A percentile compares a stretch with the other conserved stretches of the same genome.
These are phyloP conservation scores for Druon quercuslanigerum DNA, from an alignment of 1,140 invertebrate species.

Conservation along the genomic window DNA sequence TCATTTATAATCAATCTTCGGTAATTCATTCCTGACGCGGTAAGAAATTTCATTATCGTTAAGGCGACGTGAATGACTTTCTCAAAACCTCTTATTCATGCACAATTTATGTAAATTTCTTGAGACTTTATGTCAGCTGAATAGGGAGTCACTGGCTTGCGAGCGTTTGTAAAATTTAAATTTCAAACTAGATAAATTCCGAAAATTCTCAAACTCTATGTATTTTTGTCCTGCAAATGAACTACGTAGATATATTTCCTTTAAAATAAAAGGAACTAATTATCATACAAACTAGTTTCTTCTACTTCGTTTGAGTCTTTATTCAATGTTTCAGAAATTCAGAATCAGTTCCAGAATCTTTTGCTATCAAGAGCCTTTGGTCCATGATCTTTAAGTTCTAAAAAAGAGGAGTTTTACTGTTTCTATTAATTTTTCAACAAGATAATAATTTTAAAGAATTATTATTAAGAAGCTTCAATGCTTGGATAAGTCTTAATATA, in stretches of 20 bases:
- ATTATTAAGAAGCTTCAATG: no score
- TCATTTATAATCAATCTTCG: background rate
- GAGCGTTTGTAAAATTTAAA: conserved; percentile 16
- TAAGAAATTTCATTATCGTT: background rate
- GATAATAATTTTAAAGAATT: no score
- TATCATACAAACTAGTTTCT: conserved; percentile 23
- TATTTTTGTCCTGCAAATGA: conserved; percentile 7
- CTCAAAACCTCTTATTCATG: background rate
- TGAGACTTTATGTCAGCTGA: conserved; percentile 20
- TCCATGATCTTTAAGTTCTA: background rate
- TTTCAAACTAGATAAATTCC: conserved; percentile 22
- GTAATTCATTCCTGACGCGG: background rate
- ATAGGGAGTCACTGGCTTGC: background rate
- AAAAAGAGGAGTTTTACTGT: no score
- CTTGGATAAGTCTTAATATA: no score
- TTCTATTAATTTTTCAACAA: no score
- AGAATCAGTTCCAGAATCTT: conserved; percentile 22
- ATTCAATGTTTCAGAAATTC: conserved; percentile 29
- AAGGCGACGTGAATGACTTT: background rate
- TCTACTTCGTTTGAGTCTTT: conserved; percentile 17
- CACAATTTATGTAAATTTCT: conserved; percentile 16
- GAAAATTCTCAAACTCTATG: conserved; percentile 7
- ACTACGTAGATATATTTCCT: background rate
- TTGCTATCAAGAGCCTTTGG: conserved; percentile 13
- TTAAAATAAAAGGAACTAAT: conserved; percentile 17